phyloP scores from a whole-genome alignment of 1,140 invertebrate species.

The Ceratina australensis region DNA sequence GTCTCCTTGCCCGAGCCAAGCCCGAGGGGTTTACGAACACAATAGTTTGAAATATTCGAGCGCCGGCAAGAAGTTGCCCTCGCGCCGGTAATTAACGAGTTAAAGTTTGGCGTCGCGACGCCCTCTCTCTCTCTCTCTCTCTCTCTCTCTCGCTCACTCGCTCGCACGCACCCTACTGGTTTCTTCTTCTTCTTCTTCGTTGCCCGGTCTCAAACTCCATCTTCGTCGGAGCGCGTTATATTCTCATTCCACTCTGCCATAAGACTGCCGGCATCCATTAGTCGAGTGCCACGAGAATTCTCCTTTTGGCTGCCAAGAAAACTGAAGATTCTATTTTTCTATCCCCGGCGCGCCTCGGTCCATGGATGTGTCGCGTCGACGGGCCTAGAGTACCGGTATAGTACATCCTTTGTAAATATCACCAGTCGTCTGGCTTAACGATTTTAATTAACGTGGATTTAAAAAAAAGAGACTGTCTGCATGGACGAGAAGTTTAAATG shows the following conservation, averaged over 20 bases:
- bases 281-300: conserved; percentile 76
- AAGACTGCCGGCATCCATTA: conserved; percentile 79
- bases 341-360: background rate
- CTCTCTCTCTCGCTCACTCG: conserved; percentile 49
- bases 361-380: conserved; percentile 29
- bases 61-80: conserved; percentile 79
- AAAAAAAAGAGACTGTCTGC: background rate
- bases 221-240: conserved; percentile 41
- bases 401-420: background rate
- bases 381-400: too few species aligned
- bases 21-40: conserved; percentile 77
- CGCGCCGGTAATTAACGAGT: conserved; percentile 80
- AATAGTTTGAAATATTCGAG: conserved; percentile 81
- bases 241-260: conserved; percentile 59
- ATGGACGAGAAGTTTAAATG: background rate
- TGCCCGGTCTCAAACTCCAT: conserved; percentile 21
- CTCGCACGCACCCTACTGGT: conserved; percentile 15
- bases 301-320: conserved; percentile 80
- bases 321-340: conserved; percentile 59
- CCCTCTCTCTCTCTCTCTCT: conserved; percentile 49
- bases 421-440: background rate
- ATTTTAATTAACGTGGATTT: conserved; percentile 17
- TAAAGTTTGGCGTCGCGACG: conserved; percentile 79
- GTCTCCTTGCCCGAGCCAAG: conserved; percentile 62
- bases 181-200: too few species aligned